A percentile compares a stretch with the other conserved stretches of the same genome.
These are phyloP conservation scores for Neocrepidodera transversa DNA, from an alignment of 2,888 invertebrate genomes.

Conservation along the genomic window DNA sequence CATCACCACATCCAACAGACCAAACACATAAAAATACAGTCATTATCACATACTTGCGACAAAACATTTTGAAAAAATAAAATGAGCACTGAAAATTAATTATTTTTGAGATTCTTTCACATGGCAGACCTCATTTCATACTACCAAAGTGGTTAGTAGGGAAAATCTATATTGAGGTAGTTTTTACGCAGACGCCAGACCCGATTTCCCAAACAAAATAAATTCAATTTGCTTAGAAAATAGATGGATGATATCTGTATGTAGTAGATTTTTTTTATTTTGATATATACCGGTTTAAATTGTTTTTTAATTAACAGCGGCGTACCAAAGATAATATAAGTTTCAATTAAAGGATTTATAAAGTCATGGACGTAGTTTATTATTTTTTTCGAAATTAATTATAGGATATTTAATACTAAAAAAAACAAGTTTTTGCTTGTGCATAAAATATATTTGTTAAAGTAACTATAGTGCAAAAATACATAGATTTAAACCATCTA, in stretches of 20 bases:
- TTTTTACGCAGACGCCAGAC: conserved; percentile 26
- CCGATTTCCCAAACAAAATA: not conserved
- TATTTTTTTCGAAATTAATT: too few relatives aligned
- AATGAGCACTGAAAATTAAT: conserved; percentile 1
- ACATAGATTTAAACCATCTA: too few relatives aligned
- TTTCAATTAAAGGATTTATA: too few relatives aligned
- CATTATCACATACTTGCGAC: conserved; percentile 37
- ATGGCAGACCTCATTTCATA: conserved; percentile 14
- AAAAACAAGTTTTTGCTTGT: too few relatives aligned
- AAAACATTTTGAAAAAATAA: conserved; percentile 38
- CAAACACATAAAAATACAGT: conserved; percentile 43
- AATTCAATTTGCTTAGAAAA: not conserved
- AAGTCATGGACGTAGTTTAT: too few relatives aligned
- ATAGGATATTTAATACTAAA: too few relatives aligned
- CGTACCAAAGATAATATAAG: not conserved
- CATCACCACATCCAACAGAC: conserved; percentile 32
- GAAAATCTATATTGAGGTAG: conserved; percentile 29
- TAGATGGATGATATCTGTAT: too few relatives aligned
- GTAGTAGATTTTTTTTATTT: conserved; percentile 1
- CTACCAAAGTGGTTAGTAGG: conserved; percentile 25
- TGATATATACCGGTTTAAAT: not conserved
- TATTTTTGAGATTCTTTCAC: conserved; percentile 17
- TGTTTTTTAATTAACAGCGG: not conserved
- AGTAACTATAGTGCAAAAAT: too few relatives aligned
- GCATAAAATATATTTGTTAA: too few relatives aligned